Conservation (phyloP, 2,888 invertebrate species). For the Drosophila antonietae region DNA sequence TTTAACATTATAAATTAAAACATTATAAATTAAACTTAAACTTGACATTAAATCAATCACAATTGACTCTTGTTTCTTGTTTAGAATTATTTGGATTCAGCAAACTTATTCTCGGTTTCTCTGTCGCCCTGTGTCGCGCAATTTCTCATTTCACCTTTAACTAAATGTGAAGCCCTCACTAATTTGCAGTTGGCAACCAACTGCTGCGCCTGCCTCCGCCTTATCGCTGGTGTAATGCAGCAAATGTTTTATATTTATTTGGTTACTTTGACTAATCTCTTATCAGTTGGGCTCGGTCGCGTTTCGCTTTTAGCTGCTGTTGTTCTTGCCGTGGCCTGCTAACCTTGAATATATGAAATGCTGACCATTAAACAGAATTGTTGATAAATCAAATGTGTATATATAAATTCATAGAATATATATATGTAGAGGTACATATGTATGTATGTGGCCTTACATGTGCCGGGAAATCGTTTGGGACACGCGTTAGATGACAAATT, state of each 20-base stretch:
- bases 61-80: neutral
- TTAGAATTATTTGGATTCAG: neutral
- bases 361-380: constrained; percentile 26
- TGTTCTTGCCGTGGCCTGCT: constrained; percentile 46
- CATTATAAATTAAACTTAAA: too few species aligned
- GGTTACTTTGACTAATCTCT: constrained; percentile 29
- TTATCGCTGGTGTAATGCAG: constrained; percentile 53
- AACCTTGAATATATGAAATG: constrained; percentile 65
- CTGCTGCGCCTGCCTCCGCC: constrained; percentile 5
- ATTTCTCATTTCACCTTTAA: neutral
- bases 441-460: constrained; percentile 1
- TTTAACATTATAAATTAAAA: neutral
- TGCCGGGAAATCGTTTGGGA: constrained; percentile 25
- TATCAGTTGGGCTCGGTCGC: constrained; percentile 53
- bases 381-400: constrained; percentile 47
- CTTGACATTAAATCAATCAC: neutral
- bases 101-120: neutral
- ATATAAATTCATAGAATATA: neutral
- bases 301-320: constrained; percentile 25
- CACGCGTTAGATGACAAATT: constrained; percentile 60
- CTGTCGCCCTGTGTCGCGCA: neutral
- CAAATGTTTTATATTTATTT: constrained; percentile 20
- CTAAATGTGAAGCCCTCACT: neutral
- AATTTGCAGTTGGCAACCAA: constrained; percentile 45
- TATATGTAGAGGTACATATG: neutral